Percentiles rank a stretch among this genome's conserved stretches.
phyloP scores from a whole-genome alignment of 2,888 invertebrate species.

The Caenorhabditis wallacei region DNA sequence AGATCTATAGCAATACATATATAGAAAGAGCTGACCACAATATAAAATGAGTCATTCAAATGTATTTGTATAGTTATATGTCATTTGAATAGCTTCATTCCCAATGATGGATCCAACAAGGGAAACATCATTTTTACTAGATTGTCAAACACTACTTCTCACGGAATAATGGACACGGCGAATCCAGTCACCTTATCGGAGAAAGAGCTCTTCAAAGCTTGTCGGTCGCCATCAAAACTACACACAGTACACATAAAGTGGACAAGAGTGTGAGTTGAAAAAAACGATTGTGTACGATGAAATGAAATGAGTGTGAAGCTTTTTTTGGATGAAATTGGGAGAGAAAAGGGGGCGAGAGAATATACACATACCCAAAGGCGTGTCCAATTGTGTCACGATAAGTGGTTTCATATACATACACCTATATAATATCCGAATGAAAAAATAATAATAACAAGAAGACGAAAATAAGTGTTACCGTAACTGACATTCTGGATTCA shows the following conservation, averaged over 20 bases:
- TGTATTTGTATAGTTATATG: not conserved
- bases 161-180: not conserved
- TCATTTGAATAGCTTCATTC: not conserved
- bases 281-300: conserved; percentile 22
- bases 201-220: conserved; percentile 36
- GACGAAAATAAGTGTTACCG: conserved; percentile 39
- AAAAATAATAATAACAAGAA: conserved; percentile 25
- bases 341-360: conserved; percentile 1
- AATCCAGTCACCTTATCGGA: conserved; percentile 2
- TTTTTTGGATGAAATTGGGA: conserved; percentile 12
- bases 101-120: not conserved
- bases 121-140: not conserved
- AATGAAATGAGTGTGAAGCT: conserved; percentile 8
- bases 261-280: conserved; percentile 4
- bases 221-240: conserved; percentile 9
- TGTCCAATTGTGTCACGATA: conserved; percentile 50
- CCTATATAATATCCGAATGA: not conserved
- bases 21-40: not conserved
- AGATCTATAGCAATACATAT: not conserved
- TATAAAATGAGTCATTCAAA: not conserved
- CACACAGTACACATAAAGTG: not conserved
- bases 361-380: conserved; percentile 21
- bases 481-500: conserved; percentile 16
- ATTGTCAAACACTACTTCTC: not conserved
- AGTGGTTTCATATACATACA: conserved; percentile 42